Base-by-base conservation (phyloP, 2,797 vertebrate genomes). In the Hoplostethus atlanticus region DNA sequence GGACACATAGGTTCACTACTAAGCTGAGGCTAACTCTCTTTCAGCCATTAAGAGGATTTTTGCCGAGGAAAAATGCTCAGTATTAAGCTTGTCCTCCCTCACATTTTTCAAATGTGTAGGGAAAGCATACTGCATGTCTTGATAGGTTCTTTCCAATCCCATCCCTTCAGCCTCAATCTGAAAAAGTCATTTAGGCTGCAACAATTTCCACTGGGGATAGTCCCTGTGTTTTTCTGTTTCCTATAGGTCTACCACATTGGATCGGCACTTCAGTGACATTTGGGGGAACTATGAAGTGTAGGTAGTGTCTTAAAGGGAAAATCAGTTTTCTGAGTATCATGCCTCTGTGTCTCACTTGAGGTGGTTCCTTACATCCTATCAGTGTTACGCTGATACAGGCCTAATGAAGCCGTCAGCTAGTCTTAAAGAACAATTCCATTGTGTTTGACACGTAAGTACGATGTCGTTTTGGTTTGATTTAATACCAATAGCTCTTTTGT, bases 1-100 rank as follows among this genome's bases (percentile, higher is more conserved):
- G 73, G 84, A 91, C 83, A 86, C 60, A 81, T 59, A 72, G 76
- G n/a, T 70, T 86, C 34, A 60, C 64, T 47, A 77, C 56, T 56
- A 60, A 73, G 48, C 68, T 44, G 54, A 59, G 11, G 50, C 44
- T 10, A 40, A 61, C 17, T 38, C 17, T 70, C 66, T 51, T 25
- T 65, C 16, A 70, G 83, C 59, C 34, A 30, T 66, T 71, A 58
- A 50, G 52, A 69, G 51, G 51, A 53, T 87, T 62, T 66, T 58
- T 77, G 31, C 5, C 8, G 8, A 38, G 6, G 6, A n/a, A 57
- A 57, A 10, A 3, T 8, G 5, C 2, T 36, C 6, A 17, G 34
- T 40, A 38, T 17, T 25, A 25, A 38, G 38, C 57, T 50, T 63
- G 15, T 57, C 15, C 8, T 15, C 21, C 1, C 15, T 5, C 8